Conservation (phyloP, 2,113 vertebrate genomes). For the Lates calcarifer region DNA sequence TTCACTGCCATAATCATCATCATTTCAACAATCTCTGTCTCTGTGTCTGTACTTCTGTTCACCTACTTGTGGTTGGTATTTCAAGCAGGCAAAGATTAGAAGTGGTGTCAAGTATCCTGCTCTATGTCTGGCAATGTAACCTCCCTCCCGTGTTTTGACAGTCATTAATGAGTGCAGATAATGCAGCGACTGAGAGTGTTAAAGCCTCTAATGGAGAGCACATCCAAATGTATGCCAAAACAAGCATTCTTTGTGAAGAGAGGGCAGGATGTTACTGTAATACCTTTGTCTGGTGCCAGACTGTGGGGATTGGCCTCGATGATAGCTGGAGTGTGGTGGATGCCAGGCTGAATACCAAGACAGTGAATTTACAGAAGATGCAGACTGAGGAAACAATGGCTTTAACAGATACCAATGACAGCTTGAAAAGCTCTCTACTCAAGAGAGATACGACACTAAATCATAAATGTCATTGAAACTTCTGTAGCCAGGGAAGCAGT, state of each 20-base stretch:
- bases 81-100: conserved; percentile 57
- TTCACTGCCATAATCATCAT: conserved; percentile 40
- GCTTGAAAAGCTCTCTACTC: background rate
- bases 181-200: conserved; percentile 53
- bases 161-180: conserved; percentile 73
- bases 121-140: conserved; percentile 47
- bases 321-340: conserved; percentile 45
- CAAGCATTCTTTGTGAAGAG: conserved; percentile 67
- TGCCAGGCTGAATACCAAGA: conserved; percentile 68
- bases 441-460: background rate
- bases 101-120: conserved; percentile 66
- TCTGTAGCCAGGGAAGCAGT: background rate
- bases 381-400: conserved; percentile 49
- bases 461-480: conserved; percentile 1
- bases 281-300: conserved; percentile 55
- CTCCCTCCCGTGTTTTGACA: conserved; percentile 71
- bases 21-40: conserved; percentile 28
- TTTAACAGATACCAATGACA: conserved; percentile 41
- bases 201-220: conserved; percentile 64
- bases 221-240: conserved; percentile 59
- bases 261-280: conserved; percentile 68
- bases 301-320: conserved; percentile 43
- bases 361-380: conserved; percentile 54
- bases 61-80: conserved; percentile 53
- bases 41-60: conserved; percentile 41